Base-by-base conservation (phyloP, 2,113 vertebrate genomes). In the Glaucomys volans region DNA sequence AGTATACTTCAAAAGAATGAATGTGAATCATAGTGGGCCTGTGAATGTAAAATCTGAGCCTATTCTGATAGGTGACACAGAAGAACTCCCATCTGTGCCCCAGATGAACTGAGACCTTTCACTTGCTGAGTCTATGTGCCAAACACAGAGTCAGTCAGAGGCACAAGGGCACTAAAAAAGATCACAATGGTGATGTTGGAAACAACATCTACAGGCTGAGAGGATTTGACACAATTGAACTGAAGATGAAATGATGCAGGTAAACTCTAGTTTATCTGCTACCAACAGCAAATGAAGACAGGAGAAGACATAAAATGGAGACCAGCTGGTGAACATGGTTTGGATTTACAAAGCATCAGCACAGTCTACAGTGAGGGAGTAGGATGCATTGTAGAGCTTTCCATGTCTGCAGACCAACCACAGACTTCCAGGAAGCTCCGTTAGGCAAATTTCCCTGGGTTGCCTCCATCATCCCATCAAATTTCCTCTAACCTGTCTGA, bases 281-380 rank as follows among this genome's bases (percentile, higher is more conserved):
- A 93, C 72, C 87, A 95, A 87, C 20, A 93, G 74, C 59, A 96
- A 97, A 96, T 75, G 95, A 95, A 90, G 54, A 91, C 59, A 66
- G 89, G 62, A 75, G 90, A 87, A 87, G 28, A 79, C 44, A 92
- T 90, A 54, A 88, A 87, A 83, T 76, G 66, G 90, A 94, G 80
- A 85, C 59, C 71, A 95, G 87, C 84, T 84, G 30, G 87, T 64
- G 40, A 74, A 95, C 66, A 69, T 62, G 66, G 80, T 87, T 95
- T 92, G 66, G 90, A 85, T 92, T 91, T 97, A 42, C 40, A 90
- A 88, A 85, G 76, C 64, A 90, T 54, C 16, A 64, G 90, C 62
- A 4, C n/a, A 24, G 3, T 86, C 72, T 62, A 30, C 10, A 26
- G 44, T 30, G 75, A 91, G 57, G 82, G n/a, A 93, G 47, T 18